A percentile compares a stretch with the other conserved stretches of the same genome.
phyloP scores from a whole-genome alignment of 2,888 invertebrate genomes.

The Zaprionus bogoriensis region DNA sequence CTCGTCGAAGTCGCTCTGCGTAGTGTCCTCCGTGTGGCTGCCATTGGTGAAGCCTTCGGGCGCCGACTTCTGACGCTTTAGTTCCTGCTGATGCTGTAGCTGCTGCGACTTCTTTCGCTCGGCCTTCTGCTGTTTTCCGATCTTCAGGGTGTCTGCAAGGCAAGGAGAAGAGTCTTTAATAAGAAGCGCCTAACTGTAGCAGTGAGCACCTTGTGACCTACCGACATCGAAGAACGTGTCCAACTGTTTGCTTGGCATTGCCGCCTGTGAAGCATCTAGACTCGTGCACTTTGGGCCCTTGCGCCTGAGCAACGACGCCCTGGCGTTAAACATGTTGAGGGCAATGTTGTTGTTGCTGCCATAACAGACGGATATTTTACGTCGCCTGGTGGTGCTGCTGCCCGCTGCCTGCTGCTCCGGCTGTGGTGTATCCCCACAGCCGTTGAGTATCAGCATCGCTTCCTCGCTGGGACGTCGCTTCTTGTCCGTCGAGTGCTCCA shows the following conservation, averaged over 20 bases:
- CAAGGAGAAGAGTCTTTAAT: background rate
- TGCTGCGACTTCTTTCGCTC: slow-evolving; percentile 48
- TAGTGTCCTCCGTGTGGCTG: slow-evolving; percentile 30
- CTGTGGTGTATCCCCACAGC: slow-evolving; percentile 77
- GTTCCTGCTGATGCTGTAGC: slow-evolving; percentile 30
- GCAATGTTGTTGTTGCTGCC: slow-evolving; percentile 74
- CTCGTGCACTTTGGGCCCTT: slow-evolving; percentile 75
- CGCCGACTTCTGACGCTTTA: slow-evolving; percentile 83
- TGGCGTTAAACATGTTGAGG: slow-evolving; percentile 38
- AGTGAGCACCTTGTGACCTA: slow-evolving; percentile 15
- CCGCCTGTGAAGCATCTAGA: slow-evolving; percentile 81
- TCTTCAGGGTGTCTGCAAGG: slow-evolving; percentile 56
- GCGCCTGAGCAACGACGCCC: slow-evolving; percentile 56
- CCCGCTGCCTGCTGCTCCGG: background rate
- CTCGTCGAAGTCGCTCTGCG: slow-evolving; percentile 81
- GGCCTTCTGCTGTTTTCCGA: slow-evolving; percentile 35
- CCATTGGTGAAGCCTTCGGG: slow-evolving; percentile 66
- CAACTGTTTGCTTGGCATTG: slow-evolving; percentile 47
- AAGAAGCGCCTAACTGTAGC: background rate
- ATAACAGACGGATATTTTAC: slow-evolving; percentile 81
- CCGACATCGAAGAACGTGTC: slow-evolving; percentile 66
- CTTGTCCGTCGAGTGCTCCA: slow-evolving; percentile 72
- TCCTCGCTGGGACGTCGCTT: slow-evolving; percentile 89
- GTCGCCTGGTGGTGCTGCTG: slow-evolving; percentile 58
- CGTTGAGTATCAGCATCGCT: slow-evolving; percentile 85